Conservation (phyloP, 2,888 invertebrate species). For the Scaptomyza tumidula region DNA sequence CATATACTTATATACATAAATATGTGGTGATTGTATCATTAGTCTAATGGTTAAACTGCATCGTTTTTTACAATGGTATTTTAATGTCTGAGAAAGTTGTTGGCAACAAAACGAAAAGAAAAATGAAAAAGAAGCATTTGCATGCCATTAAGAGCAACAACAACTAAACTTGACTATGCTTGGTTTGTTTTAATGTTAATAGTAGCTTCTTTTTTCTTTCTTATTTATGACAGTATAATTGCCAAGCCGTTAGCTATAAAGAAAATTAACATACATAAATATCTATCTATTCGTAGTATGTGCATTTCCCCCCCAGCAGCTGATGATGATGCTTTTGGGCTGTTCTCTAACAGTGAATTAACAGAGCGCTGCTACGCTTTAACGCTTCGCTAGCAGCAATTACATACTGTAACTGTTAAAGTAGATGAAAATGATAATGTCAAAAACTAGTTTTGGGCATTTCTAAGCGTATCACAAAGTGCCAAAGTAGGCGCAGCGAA, state of each 20-base stretch:
- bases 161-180: constrained; percentile 56
- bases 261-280: constrained; percentile 36
- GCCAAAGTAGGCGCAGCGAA: constrained; percentile 58
- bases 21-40: constrained; percentile 54
- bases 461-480: constrained; percentile 28
- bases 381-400: constrained; percentile 71
- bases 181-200: constrained; percentile 44
- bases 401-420: constrained; percentile 32
- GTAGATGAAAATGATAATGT: neutral
- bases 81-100: constrained; percentile 65
- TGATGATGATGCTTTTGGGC: constrained; percentile 3
- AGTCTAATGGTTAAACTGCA: constrained; percentile 61
- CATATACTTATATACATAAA: neutral
- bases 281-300: neutral
- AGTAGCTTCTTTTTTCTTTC: constrained; percentile 23
- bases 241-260: constrained; percentile 54
- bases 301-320: constrained; percentile 16
- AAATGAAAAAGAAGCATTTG: constrained; percentile 51
- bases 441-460: constrained; percentile 34
- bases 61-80: constrained; percentile 15
- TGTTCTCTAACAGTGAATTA: constrained; percentile 66
- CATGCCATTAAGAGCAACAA: constrained; percentile 57
- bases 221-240: constrained; percentile 72
- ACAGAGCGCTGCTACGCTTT: constrained; percentile 71
- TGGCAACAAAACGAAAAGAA: constrained; percentile 26